Percentiles rank a stretch among this genome's conserved stretches.
Conservation (phyloP, 1,140 invertebrate genomes). For the Zophobas morio region DNA sequence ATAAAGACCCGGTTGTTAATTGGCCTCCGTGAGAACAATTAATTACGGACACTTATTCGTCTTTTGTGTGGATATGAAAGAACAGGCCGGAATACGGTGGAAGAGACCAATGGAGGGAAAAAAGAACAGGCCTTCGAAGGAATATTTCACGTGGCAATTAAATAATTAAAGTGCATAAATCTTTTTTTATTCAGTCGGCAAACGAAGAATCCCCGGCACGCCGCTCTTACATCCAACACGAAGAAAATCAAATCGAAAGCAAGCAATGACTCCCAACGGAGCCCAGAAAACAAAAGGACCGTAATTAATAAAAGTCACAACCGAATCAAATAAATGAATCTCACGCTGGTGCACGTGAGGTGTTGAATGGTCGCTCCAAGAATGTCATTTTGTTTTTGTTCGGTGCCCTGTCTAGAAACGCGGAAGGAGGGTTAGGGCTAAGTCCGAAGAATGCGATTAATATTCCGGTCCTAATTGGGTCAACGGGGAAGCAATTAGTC, state of each 20-base stretch:
- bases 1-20: slow-evolving; percentile 25
- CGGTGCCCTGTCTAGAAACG: background rate
- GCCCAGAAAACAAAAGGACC: slow-evolving; percentile 48
- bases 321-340: slow-evolving; percentile 50
- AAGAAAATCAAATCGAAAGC: slow-evolving; percentile 40
- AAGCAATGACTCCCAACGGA: slow-evolving; percentile 43
- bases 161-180: slow-evolving; percentile 30
- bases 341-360: slow-evolving; percentile 49
- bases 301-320: slow-evolving; percentile 53
- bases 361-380: slow-evolving; percentile 34
- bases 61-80: slow-evolving; percentile 20
- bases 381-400: slow-evolving; percentile 38
- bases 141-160: slow-evolving; percentile 35
- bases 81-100: background rate
- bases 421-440: background rate
- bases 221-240: slow-evolving; percentile 8
- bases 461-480: slow-evolving; percentile 21
- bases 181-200: slow-evolving; percentile 17
- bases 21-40: slow-evolving; percentile 25
- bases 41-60: slow-evolving; percentile 27
- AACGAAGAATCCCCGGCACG: slow-evolving; percentile 10
- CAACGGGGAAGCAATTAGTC: slow-evolving; percentile 16
- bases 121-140: slow-evolving; percentile 3
- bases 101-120: too few relatives aligned
- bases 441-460: background rate